phyloP scores from a whole-genome alignment of 2,797 vertebrate genomes.

The Coccyzus lansbergi region DNA sequence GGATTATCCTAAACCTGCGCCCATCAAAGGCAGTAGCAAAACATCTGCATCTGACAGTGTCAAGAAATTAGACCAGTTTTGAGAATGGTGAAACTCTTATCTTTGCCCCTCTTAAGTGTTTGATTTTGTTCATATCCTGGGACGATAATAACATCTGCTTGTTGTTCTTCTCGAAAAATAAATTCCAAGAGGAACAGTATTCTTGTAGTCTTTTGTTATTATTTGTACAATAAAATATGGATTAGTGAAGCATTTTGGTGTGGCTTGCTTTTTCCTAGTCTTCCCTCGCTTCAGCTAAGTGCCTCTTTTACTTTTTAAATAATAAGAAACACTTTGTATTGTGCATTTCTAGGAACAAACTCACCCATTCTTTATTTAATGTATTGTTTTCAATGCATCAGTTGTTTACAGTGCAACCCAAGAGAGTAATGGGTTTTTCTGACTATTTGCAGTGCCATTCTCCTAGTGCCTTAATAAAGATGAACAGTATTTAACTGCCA shows the following conservation, averaged over 20 bases:
- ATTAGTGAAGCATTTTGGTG: not conserved
- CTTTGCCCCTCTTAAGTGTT: not conserved
- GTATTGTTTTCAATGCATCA: not conserved
- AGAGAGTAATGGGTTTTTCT: not conserved
- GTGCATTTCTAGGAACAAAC: not conserved
- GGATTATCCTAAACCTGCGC: not conserved
- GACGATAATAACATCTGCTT: not conserved
- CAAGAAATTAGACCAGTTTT: not conserved
- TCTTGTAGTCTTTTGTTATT: not conserved
- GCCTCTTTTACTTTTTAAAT: not conserved
- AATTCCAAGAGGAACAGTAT: not conserved
- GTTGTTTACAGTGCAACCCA: not conserved
- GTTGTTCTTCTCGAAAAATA: not conserved
- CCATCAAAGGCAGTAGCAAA: not conserved
- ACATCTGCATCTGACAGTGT: not conserved
- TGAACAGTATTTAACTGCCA: constrained; percentile 11
- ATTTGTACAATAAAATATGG: not conserved
- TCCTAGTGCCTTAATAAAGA: constrained; percentile 32
- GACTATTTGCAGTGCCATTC: not conserved
- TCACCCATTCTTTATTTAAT: not conserved
- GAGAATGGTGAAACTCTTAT: not conserved
- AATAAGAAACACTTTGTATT: not conserved
- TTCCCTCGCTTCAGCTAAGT: not conserved
- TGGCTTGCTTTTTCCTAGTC: not conserved
- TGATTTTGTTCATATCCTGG: not conserved